Evolutionary conservation across 2,797 vertebrate species (phyloP), one percentile per base, ranked within the genome.

Genomic region (Lepidocolaptes lacrymiger): DNA sequence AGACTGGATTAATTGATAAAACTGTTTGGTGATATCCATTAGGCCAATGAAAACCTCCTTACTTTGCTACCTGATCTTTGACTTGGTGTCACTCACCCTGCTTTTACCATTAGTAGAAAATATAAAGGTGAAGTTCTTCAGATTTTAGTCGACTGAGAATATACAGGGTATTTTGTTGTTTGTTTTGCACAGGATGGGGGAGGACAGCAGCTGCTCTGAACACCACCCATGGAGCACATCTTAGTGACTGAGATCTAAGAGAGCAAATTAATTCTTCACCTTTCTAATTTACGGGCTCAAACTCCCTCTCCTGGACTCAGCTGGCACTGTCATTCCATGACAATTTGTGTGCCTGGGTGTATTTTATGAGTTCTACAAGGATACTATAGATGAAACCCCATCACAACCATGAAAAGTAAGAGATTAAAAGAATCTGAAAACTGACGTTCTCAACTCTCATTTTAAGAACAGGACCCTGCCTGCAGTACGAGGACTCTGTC

Each of bases 281-380:
- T 77, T 62, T 37, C 27, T 22, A 19, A 87, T 83, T 8, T 72
- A 39, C 55, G 58, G 43, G 58, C 79, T 94, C 79, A 41, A 51
- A 66, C 95, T 94, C 91, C 93, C 96, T 78, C 95, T 96, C 61
- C 89, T 93, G 95, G 95, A 62, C 76, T 49, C 16, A 27, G 69
- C 66, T 75, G 73, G 92, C 75, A 93, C 61, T 93, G 82, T 51
- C 79, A 78, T 23, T 54, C 3, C 1, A 56, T 6, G 73, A 30
- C 16, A 61, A 10, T 17, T 21, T n/a, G 18, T 49, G 9, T 20
- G 8, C 14, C 58, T 46, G 44, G 62, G 8, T 37, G 6, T 46
- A 34, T 52, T 89, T 56, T 15, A 48, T 32, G 69, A 69, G 16
- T 22, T 49, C 32, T 48, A 0, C 6, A 52, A 58, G 52, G 84